Evolutionary conservation across 2,888 invertebrate genomes (phyloP), one percentile per base, ranked within the genome.

Genomic region (Hirtodrosophila trivittata): DNA sequence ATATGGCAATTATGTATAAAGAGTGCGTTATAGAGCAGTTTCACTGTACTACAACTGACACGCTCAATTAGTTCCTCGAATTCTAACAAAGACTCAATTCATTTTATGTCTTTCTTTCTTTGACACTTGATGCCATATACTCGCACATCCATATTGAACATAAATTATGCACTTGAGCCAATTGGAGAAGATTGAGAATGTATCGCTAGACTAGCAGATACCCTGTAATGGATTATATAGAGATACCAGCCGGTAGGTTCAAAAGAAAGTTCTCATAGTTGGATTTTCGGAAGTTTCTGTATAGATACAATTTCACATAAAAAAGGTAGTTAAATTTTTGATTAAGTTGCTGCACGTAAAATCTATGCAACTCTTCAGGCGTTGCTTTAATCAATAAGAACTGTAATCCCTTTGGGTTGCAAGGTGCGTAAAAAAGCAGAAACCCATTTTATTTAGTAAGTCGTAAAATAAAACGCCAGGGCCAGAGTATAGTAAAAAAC

Each of bases 61-160:
- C 18, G 56, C 70, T 71, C 77, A 78, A 83, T 83, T 77, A 75
- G 77, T 84, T 78, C 84, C 45, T 69, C 75, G 82, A 81, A 77
- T 57, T 51, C 50, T 38, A 63, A 49, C 47, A 56, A 14, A 18
- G 12, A 42, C 21, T 12, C 25, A 8, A 28, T 18, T 13, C n/a
- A n/a, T 39, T 32, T 63, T 43, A 21, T 5, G 2, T 21, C 18
- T 21, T 21, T 21, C 66, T 78, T 64, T 60, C 60, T 56, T 55
- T 51, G 56, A 38, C 76, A 75, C 69, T 80, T 66, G 55, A 47
- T 28, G 26, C n/a, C 43, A 9, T 32, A 49, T 21, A 21, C 18
- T 42, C 14, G 9, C 26, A 33, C 43, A 45, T 7, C 41, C 45
- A 41, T n/a, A 18, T 38, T 14, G 37, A 37, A 39, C 55, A 56